These are phyloP conservation scores for Pseudopodoces humilis DNA, from an alignment of 2,113 vertebrate genomes.

Conservation along the genomic window DNA sequence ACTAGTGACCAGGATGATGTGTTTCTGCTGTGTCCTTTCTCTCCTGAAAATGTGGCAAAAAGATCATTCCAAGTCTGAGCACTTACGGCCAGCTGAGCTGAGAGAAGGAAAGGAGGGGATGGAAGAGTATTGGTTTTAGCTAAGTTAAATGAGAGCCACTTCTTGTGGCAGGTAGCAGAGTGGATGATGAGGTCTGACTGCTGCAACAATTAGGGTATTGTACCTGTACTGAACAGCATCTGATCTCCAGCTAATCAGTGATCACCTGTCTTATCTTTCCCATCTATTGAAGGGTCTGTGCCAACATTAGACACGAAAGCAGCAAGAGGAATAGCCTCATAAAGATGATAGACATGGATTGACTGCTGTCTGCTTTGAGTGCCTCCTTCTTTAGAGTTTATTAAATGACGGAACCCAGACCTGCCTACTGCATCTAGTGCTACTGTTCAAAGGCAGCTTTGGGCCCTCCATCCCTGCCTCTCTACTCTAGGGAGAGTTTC, in stretches of 20 bases:
- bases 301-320: not conserved
- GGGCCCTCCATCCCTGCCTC: not conserved
- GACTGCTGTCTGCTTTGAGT: conserved; percentile 33
- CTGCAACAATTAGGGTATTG: not conserved
- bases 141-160: not conserved
- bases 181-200: not conserved
- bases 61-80: not conserved
- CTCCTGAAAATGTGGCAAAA: not conserved
- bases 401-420: not conserved
- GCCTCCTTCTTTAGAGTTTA: not conserved
- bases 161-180: not conserved
- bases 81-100: not conserved
- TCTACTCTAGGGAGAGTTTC: not conserved
- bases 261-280: not conserved
- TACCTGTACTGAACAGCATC: not conserved
- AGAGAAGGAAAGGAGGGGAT: not conserved
- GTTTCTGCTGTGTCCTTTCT: not conserved
- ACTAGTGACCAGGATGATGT: not conserved
- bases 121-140: not conserved
- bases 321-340: not conserved
- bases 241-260: not conserved
- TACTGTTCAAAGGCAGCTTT: conserved; percentile 8
- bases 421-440: not conserved
- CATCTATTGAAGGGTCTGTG: not conserved
- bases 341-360: not conserved